Evolutionary conservation across 2,888 invertebrate genomes (phyloP), one percentile per base, ranked within the genome.

Genomic region (Tenthredo notha): DNA sequence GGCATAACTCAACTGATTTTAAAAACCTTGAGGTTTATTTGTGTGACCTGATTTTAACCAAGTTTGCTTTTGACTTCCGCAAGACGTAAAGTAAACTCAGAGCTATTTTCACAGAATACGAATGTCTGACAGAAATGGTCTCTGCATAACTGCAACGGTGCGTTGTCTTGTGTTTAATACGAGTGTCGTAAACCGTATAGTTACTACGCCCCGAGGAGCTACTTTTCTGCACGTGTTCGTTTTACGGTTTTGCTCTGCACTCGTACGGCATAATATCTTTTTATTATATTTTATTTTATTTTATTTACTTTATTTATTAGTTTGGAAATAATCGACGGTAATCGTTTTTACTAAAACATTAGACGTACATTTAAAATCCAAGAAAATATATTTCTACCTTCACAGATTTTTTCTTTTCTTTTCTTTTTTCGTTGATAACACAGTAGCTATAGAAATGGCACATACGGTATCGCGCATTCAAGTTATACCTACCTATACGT

Each of bases 181-280:
- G 61, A 21, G 25, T 61, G 61, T 61, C 61, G 61, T 61, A 61
- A 61, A 61, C 9, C 61, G 21, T 2, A 25, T 58, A 9, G 75
- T 75, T 15, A 75, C 75, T 50, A 50, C 75, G 47, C 75, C 75
- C 75, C 25, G 50, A 75, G 75, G 37, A 75, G 10, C 47, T 47
- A 50, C 75, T 21, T 18, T 43, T 47, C 47, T 75, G 12, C 50
- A 75, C 25, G 75, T 50, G 21, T 47, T 75, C 33, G 43, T 50
- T 75, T 75, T n/a, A 75, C 47, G 50, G 47, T 25, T 43, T 75
- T 75, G 43, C 50, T 7, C 25, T 29, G 15, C 29, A 5, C 12
- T 33, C 25, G 15, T 25, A 33, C 9, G 12, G 21, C 21, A 1
- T 1, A 25, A 7, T 25, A 25, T 3, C 0, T 1, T 25, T 25